Conservation (phyloP, 2,113 vertebrate species). For the Paralichthys olivaceus region DNA sequence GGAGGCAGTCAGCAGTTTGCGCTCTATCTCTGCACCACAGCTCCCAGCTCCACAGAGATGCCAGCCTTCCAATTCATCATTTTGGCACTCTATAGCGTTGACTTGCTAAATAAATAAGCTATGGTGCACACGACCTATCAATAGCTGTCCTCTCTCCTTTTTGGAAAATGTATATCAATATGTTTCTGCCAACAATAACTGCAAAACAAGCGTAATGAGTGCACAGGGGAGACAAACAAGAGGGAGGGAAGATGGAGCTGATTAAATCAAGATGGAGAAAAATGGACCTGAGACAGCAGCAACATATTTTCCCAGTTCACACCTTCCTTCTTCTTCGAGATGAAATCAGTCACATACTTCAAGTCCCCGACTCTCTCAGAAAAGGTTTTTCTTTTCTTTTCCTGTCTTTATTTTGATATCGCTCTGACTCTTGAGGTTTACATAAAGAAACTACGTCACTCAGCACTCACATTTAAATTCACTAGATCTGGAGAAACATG, state of each 20-base stretch:
- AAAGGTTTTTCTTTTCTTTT: too few relatives aligned
- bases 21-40: conserved; percentile 48
- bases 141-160: conserved; percentile 23
- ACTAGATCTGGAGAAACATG: not conserved
- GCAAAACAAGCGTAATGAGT: not conserved
- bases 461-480: not conserved
- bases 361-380: too few relatives aligned
- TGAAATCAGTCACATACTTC: too few relatives aligned
- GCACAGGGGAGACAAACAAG: conserved; percentile 13
- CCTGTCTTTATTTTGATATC: too few relatives aligned
- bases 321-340: too few relatives aligned
- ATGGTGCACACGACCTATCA: conserved; percentile 43
- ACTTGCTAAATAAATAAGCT: conserved; percentile 63
- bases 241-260: conserved; percentile 13
- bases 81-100: conserved; percentile 39
- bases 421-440: too few relatives aligned
- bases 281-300: conserved; percentile 3
- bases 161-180: conserved; percentile 27
- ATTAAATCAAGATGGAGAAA: conserved; percentile 47
- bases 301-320: conserved; percentile 4
- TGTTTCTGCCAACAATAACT: not conserved
- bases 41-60: conserved; percentile 44
- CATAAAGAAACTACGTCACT: too few relatives aligned
- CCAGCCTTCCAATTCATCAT: conserved; percentile 54
- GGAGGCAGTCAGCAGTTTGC: conserved; percentile 68